phyloP scores from a whole-genome alignment of 2,888 invertebrate genomes.

The Hydrotaea diabolus region DNA sequence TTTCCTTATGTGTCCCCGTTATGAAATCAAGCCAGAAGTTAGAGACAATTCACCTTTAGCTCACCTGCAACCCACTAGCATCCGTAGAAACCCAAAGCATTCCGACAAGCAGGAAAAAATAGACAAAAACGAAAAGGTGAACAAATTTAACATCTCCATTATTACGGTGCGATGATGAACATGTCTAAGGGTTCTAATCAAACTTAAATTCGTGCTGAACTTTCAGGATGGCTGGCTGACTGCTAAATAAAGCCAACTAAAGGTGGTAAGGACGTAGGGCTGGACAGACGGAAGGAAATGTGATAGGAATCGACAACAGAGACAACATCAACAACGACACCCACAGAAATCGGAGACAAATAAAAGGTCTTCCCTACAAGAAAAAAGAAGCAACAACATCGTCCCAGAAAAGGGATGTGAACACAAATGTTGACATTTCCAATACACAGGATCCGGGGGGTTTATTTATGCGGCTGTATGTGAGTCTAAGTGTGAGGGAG shows the following conservation, averaged over 20 bases:
- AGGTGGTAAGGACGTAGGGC: conserved; percentile 1
- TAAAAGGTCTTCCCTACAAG: neutral
- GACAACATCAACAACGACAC: neutral
- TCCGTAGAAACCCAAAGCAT: neutral
- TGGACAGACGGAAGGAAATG: neutral
- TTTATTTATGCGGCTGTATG: neutral
- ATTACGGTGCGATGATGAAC: conserved; percentile 6
- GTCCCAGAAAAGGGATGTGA: neutral
- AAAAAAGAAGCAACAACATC: neutral
- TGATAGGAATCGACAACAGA: conserved; percentile 21
- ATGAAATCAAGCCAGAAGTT: conserved; percentile 21
- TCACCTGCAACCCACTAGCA: neutral
- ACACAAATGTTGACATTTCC: conserved; percentile 34
- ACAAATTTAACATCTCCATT: conserved; percentile 43
- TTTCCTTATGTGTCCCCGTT: neutral
- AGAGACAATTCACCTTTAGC: conserved; percentile 2
- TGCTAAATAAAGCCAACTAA: neutral
- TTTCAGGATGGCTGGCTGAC: neutral
- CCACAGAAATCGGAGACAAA: neutral
- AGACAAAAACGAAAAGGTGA: conserved; percentile 33
- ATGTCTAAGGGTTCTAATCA: conserved; percentile 46
- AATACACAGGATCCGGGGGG: neutral
- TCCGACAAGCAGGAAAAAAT: neutral
- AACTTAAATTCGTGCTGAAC: conserved; percentile 44
- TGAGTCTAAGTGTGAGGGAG: too few species aligned